Evolutionary conservation across 2,797 vertebrate genomes (phyloP), one percentile per base, ranked within the genome.

Genomic region (Lepidocolaptes lacrymiger): DNA sequence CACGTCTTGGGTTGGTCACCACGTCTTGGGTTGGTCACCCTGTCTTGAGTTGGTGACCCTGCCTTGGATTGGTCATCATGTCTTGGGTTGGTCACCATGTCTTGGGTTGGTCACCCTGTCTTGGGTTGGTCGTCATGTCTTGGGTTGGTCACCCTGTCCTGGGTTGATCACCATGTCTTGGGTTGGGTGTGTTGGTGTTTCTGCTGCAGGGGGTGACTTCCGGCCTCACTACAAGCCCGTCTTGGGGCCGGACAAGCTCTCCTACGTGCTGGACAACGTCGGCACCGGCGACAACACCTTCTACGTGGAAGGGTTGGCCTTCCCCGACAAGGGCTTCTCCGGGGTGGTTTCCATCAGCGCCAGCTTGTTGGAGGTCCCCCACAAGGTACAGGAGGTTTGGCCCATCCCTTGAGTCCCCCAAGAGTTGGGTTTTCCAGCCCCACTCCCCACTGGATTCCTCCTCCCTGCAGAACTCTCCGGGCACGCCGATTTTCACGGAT

Each of bases 401-500:
- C 66, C 23, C 7, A 0, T 24, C 8, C 46, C 48, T 34, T 2
- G 15, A 44, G 3, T 30, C 9, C 46, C 15, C 6, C 32, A 6
- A 0, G 0, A 3, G 1, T 3, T 32, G 8, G 2, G 6, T 10
- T 72, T 44, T 56, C 26, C 15, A 34, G 3, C 1, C 0, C 10
- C 0, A 0, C 9, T 39, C 39, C 46, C 46, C 46, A 5, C 5
- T 3, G 2, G 49, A 34, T 51, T 44, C 3, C 3, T 0, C 16
- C 30, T n/a, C 41, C 61, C 68, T 0, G 0, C 97, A 99, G 99
- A 95, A 95, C 21, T 58, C 98, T 0, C 98, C 98, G 0, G 98
- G 98, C 56, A 97, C 98, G 0, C 98, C 98, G 1, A 97, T 99
- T 88, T 99, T 99, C 97, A 99, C 99, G 2, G 99, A 99, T 85